These are phyloP conservation scores for Masticophis lateralis DNA, from an alignment of 2,797 vertebrate species.

Conservation along the genomic window DNA sequence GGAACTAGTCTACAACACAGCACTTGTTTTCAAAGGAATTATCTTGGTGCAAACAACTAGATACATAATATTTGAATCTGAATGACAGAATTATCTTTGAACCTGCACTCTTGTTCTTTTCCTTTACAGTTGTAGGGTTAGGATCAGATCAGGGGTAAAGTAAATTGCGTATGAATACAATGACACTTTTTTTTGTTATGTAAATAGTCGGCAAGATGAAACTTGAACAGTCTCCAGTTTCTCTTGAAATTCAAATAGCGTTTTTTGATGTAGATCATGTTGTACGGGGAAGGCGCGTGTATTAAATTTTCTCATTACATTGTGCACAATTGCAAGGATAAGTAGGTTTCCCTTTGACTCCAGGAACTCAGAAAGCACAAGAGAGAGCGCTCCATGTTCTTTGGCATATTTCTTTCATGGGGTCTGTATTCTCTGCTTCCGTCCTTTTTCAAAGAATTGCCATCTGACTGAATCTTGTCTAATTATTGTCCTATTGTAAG, in stretches of 20 bases:
- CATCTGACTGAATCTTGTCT: background rate
- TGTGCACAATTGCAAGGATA: background rate
- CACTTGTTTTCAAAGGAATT: background rate
- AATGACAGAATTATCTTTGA: background rate
- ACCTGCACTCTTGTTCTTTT: background rate
- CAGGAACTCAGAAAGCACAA: background rate
- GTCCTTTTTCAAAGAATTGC: background rate
- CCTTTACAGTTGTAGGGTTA: background rate
- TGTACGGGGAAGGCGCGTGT: background rate
- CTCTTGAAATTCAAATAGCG: background rate
- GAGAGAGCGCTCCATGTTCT: background rate
- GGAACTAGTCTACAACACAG: background rate
- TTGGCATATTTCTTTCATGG: background rate
- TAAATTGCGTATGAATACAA: background rate
- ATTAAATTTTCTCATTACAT: background rate
- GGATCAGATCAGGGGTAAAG: background rate
- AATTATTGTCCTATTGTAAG: background rate
- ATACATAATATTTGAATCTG: background rate
- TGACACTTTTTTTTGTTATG: background rate
- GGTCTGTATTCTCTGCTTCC: background rate
- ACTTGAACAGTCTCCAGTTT: background rate
- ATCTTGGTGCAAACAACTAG: background rate
- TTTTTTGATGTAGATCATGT: background rate
- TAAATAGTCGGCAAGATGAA: background rate
- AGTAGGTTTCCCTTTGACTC: background rate